Percentiles rank a stretch among this genome's conserved stretches.
Conservation (phyloP, 23 tunicate genomes). For the Trididemnum nubilum region DNA sequence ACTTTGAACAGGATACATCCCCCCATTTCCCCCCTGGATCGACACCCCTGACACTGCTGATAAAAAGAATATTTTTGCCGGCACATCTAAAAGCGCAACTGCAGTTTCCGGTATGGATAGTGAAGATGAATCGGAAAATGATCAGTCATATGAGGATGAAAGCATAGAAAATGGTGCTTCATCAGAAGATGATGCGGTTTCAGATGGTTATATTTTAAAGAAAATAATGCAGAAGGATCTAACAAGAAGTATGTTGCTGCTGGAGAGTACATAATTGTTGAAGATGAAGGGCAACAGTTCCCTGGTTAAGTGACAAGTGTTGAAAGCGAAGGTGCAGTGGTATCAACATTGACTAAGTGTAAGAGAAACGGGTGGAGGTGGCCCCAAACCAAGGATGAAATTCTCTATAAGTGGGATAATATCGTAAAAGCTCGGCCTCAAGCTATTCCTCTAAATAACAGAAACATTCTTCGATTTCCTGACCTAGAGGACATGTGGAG, state of each 20-base stretch:
- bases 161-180: not conserved
- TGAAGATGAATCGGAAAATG: not conserved
- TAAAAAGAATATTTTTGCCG: not conserved
- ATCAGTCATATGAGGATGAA: not conserved
- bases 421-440: not conserved
- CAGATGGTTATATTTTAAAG: not conserved
- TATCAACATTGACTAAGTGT: not conserved
- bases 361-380: not conserved
- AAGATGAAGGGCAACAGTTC: not conserved
- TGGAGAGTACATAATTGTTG: not conserved
- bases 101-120: not conserved
- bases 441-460: not conserved
- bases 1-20: too few species aligned
- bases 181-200: not conserved
- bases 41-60: not conserved
- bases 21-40: too few species aligned
- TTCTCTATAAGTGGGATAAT: not conserved
- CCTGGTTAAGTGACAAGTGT: not conserved
- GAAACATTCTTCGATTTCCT: not conserved
- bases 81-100: constrained; percentile 1
- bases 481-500: not conserved
- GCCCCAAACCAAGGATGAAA: not conserved
- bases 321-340: not conserved
- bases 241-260: not conserved
- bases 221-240: not conserved